Conservation (phyloP, 1,140 invertebrate species). For the Anoplophora glabripennis region DNA sequence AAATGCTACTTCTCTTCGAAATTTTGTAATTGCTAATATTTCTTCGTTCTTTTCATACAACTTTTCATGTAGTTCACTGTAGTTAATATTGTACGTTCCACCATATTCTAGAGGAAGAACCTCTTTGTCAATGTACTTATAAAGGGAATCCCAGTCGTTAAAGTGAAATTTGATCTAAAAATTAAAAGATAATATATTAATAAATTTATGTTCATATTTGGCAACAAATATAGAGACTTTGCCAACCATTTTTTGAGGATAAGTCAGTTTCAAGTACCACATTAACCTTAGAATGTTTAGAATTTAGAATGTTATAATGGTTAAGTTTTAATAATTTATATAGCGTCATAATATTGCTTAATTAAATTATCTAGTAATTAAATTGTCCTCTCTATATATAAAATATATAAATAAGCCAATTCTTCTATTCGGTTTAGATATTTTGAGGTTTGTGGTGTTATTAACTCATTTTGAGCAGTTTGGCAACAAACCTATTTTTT, state of each 20-base stretch:
- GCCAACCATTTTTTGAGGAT: not conserved
- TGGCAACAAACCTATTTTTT: too few species aligned
- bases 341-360: not conserved
- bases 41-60: slow-evolving; percentile 26
- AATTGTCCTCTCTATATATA: too few species aligned
- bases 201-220: not conserved
- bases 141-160: slow-evolving; percentile 27
- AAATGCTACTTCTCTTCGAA: slow-evolving; percentile 2
- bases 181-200: slow-evolving; percentile 4
- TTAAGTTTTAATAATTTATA: not conserved
- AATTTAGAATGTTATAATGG: not conserved
- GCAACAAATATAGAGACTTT: not conserved
- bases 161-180: slow-evolving; percentile 40
- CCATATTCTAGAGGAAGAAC: slow-evolving; percentile 37
- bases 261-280: not conserved
- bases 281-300: not conserved
- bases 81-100: slow-evolving; percentile 25
- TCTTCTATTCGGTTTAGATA: too few species aligned
- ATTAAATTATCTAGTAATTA: too few species aligned
- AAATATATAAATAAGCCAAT: too few species aligned
- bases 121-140: slow-evolving; percentile 31
- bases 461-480: too few species aligned
- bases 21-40: slow-evolving; percentile 22
- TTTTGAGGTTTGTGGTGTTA: too few species aligned
- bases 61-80: slow-evolving; percentile 22